These are phyloP conservation scores for Drepana arcuata DNA, from an alignment of 1,140 invertebrate species.

Conservation along the genomic window DNA sequence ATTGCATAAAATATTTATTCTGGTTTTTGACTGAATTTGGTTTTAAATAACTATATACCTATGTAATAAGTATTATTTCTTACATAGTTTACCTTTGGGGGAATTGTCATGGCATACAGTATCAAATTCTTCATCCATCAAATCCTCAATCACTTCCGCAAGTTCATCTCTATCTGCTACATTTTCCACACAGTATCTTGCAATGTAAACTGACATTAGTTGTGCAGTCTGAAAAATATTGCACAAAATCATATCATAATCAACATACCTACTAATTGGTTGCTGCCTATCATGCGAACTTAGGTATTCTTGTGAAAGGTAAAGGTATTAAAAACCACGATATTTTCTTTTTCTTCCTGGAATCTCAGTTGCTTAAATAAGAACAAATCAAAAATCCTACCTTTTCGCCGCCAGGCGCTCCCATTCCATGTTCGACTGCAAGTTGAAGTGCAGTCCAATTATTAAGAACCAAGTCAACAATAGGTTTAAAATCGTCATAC, in stretches of 20 bases:
- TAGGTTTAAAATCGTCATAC: conserved; percentile 68
- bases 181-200: conserved; percentile 74
- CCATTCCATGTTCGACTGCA: conserved; percentile 78
- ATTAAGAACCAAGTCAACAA: conserved; percentile 76
- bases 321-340: too few species aligned
- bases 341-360: too few species aligned
- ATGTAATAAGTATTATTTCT: too few species aligned
- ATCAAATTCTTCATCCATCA: conserved; percentile 78
- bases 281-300: too few species aligned
- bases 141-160: conserved; percentile 74
- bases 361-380: too few species aligned
- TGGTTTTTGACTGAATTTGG: too few species aligned
- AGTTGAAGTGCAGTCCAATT: conserved; percentile 77
- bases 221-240: conserved; percentile 70
- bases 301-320: too few species aligned
- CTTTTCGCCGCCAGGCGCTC: conserved; percentile 75
- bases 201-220: conserved; percentile 74
- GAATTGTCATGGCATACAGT: conserved; percentile 78
- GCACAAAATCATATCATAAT: too few species aligned
- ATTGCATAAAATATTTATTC: conserved; percentile 3
- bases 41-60: too few species aligned
- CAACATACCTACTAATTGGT: too few species aligned
- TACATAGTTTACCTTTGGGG: conserved; percentile 57
- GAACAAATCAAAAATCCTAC: too few species aligned
- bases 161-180: conserved; percentile 72